Evolutionary conservation across 2,797 vertebrate genomes (phyloP).

Genomic region (Prunella strophiata): DNA sequence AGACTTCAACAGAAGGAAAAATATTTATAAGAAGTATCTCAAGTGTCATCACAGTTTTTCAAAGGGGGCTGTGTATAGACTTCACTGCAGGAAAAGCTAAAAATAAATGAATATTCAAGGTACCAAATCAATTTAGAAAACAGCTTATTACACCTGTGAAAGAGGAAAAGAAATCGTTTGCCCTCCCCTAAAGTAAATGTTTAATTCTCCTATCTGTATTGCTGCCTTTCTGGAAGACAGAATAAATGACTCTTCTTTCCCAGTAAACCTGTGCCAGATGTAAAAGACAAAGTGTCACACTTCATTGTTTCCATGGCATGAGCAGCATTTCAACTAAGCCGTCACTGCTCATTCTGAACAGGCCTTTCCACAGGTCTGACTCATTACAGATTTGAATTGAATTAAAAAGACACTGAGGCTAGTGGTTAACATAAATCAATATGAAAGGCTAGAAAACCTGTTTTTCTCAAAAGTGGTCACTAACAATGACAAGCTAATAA

Average conservation of each 20-base stretch:
- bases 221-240: background rate
- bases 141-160: background rate
- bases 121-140: background rate
- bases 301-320: slow-evolving; percentile 54
- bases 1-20: background rate
- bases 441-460: slow-evolving; percentile 3
- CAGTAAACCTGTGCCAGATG: slow-evolving; percentile 19
- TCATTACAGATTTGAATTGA: slow-evolving; percentile 52
- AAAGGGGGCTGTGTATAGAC: background rate
- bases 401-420: slow-evolving; percentile 34
- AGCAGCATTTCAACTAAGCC: slow-evolving; percentile 52
- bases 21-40: background rate
- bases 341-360: slow-evolving; percentile 36
- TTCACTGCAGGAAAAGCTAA: background rate
- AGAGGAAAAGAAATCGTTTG: background rate
- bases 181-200: background rate
- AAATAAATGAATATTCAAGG: background rate
- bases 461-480: slow-evolving; percentile 7
- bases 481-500: slow-evolving; percentile 47
- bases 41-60: background rate
- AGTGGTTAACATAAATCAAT: slow-evolving; percentile 34
- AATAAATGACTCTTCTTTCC: background rate
- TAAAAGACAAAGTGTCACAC: slow-evolving; percentile 48
- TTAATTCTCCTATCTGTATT: background rate
- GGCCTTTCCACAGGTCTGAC: slow-evolving; percentile 30